Evolutionary conservation across 2,797 vertebrate species (phyloP), one percentile per base, ranked within the genome.

Genomic region (Liasis olivaceus): DNA sequence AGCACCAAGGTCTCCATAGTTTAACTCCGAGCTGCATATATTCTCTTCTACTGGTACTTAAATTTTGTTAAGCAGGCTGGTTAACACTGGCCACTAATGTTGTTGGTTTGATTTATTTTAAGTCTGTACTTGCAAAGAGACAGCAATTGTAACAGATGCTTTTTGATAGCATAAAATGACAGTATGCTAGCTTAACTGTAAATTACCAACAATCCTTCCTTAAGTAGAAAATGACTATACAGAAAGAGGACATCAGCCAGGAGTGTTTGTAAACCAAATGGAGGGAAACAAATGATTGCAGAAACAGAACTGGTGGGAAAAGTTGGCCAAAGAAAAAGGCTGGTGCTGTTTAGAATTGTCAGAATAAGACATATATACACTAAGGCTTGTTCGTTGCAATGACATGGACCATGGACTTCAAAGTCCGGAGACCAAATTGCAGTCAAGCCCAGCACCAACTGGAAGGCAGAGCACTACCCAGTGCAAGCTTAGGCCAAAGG

Each of bases 131-230:
- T 69, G 89, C 7, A 87, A 96, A 94, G 93, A 85, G 85, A 94
- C 91, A 94, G 92, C 93, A 95, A 88, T 91, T 89, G 86, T 91
- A 95, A 94, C 96, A 96, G 96, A 96, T 96, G 96, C 95, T 96
- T 95, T 96, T 95, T 96, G 96, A 96, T 96, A 96, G 93, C 93
- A 58, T 47, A 93, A 96, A 97, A 95, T 96, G 97, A 96, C 89
- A 95, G 95, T 89, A 90, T 93, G 96, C 93, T 91, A 91, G 94
- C 94, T 96, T 96, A 94, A 96, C 91, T 95, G 96, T 96, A 97
- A 97, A 97, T 97, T 96, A 96, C 92, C 95, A 97, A 97, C 96
- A 97, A 95, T 94, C 90, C 89, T 96, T 95, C 95, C 95, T 92
- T 96, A 96, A 97, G 95, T 95, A 95, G 94, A 96, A 97, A 97